Percentiles rank a stretch among this genome's conserved stretches.
Conservation (phyloP, 2,888 invertebrate genomes). For the Campoplex nolae region DNA sequence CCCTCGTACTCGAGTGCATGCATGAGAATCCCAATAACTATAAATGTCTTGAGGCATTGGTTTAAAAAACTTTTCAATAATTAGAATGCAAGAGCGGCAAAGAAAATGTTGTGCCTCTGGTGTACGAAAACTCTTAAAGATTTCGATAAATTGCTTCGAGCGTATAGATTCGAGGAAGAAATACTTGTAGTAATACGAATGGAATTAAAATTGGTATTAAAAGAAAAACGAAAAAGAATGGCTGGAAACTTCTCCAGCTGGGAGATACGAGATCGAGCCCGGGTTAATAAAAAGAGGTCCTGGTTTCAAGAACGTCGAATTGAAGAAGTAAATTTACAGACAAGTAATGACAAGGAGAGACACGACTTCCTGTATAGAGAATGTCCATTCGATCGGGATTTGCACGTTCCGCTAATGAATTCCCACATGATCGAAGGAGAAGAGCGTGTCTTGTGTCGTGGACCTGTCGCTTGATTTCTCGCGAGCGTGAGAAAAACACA, state of each 20-base stretch:
- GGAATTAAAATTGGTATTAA: not conserved
- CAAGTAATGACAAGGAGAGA: slow-evolving; percentile 53
- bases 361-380: slow-evolving; percentile 39
- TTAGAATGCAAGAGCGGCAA: too few species aligned
- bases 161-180: not conserved
- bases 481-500: slow-evolving; percentile 63
- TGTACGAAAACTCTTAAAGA: not conserved
- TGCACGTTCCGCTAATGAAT: slow-evolving; percentile 67
- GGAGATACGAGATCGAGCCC: not conserved
- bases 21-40: too few species aligned
- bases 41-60: too few species aligned
- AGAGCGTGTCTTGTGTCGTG: slow-evolving; percentile 20
- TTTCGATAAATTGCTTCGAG: not conserved
- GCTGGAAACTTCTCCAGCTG: not conserved
- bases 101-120: not conserved
- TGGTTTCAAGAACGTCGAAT: slow-evolving; percentile 35
- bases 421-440: slow-evolving; percentile 55
- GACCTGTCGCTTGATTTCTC: slow-evolving; percentile 42
- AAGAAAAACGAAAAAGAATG: slow-evolving; percentile 1
- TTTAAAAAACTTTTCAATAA: too few species aligned
- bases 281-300: slow-evolving; percentile 21
- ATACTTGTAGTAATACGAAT: not conserved
- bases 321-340: slow-evolving; percentile 60
- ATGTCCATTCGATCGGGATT: slow-evolving; percentile 45
- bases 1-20: not conserved